These are phyloP conservation scores for Hemicentrotus pulcherrimus DNA, from an alignment of 35 echinoderm and acorn worm genomes.

Conservation along the genomic window DNA sequence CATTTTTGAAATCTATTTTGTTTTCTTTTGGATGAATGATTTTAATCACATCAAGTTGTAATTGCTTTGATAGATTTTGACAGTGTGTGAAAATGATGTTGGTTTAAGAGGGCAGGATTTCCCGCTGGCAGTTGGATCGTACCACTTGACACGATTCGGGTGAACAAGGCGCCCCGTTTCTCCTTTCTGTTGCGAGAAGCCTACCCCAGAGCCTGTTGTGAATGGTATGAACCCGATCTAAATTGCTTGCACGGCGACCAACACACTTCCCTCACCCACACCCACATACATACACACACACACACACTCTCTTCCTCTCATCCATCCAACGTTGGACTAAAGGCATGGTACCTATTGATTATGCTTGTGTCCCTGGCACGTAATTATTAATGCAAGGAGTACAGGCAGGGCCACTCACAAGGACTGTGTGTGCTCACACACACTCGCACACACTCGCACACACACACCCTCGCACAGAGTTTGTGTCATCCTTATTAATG, in stretches of 20 bases:
- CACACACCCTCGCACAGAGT: neutral
- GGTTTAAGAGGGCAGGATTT: neutral
- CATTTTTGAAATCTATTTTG: neutral
- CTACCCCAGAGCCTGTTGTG: neutral
- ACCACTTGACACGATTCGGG: constrained; percentile 15
- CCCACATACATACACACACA: constrained; percentile 1
- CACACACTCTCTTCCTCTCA: neutral
- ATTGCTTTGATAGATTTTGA: neutral
- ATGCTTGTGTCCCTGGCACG: neutral
- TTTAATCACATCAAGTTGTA: neutral
- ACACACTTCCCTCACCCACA: constrained; percentile 3
- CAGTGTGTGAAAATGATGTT: neutral
- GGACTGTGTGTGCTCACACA: neutral
- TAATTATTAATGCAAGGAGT: constrained; percentile 34
- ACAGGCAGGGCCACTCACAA: neutral
- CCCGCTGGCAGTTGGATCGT: neutral
- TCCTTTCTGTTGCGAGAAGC: neutral
- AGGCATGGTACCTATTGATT: constrained; percentile 26
- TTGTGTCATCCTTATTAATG: constrained; percentile 39
- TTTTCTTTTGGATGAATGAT: neutral
- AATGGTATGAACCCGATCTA: neutral
- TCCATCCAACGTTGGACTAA: neutral
- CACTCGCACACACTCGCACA: neutral
- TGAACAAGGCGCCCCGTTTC: neutral
- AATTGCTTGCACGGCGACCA: neutral